phyloP scores from a whole-genome alignment of 2,888 invertebrate genomes.

The Epistrophe grossulariae region DNA sequence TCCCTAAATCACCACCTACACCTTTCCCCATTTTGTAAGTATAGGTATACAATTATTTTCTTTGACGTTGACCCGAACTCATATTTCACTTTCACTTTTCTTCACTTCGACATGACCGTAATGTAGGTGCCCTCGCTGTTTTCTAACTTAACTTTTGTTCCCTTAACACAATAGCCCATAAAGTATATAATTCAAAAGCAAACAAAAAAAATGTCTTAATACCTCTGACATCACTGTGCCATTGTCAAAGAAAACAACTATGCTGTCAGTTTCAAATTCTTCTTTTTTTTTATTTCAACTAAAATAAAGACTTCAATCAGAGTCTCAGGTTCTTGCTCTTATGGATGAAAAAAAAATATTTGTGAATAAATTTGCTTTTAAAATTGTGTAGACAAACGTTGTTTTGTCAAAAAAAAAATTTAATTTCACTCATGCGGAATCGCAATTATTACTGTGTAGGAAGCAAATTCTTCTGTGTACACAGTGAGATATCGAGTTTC shows the following conservation, averaged over 20 bases:
- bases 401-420: too few relatives aligned
- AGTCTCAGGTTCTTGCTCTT: background rate
- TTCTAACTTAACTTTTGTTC: conserved; percentile 45
- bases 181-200: conserved; percentile 1
- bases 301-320: background rate
- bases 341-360: background rate
- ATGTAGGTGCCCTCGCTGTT: conserved; percentile 50
- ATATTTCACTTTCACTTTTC: conserved; percentile 68
- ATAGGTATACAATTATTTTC: background rate
- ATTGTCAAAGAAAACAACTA: conserved; percentile 49
- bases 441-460: too few relatives aligned
- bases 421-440: too few relatives aligned
- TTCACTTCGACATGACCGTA: conserved; percentile 21
- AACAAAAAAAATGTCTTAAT: conserved; percentile 30
- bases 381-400: too few relatives aligned
- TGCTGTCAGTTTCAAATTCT: conserved; percentile 27
- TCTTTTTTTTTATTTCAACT: background rate
- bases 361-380: too few relatives aligned
- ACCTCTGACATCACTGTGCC: conserved; percentile 42
- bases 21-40: background rate
- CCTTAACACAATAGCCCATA: conserved; percentile 63
- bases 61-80: conserved; percentile 52
- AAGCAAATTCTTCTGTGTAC: too few relatives aligned
- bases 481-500: too few relatives aligned
- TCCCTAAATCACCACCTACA: background rate